These are phyloP conservation scores for Melanostoma mellinum DNA, from an alignment of 2,888 invertebrate species.

Conservation along the genomic window DNA sequence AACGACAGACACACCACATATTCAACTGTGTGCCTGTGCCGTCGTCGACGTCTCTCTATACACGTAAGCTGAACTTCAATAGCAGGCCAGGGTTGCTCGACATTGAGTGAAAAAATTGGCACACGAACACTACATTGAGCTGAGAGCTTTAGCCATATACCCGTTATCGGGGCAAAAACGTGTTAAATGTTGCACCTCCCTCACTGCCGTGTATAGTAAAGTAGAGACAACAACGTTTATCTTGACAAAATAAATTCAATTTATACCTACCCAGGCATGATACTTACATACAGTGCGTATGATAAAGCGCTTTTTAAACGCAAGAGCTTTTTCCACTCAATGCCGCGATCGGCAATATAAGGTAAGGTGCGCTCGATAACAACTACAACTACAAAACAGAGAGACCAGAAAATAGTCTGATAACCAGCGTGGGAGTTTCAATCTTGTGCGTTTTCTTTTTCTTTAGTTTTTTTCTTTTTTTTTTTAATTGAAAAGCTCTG, in stretches of 20 bases:
- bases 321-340: conserved; percentile 52
- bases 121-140: conserved; percentile 70
- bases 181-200: conserved; percentile 63
- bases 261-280: neutral
- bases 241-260: conserved; percentile 14
- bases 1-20: conserved; percentile 11
- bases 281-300: conserved; percentile 24
- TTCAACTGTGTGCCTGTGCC: conserved; percentile 10
- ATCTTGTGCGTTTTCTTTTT: conserved; percentile 23
- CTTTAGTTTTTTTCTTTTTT: too few relatives aligned
- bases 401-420: conserved; percentile 22
- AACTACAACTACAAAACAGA: neutral
- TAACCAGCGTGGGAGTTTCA: conserved; percentile 57
- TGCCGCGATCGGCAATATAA: conserved; percentile 44
- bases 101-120: conserved; percentile 73
- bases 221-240: conserved; percentile 29
- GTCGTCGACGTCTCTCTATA: conserved; percentile 28
- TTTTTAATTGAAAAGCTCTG: conserved; percentile 21
- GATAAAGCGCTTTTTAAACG: conserved; percentile 24
- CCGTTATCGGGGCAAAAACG: conserved; percentile 59
- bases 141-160: conserved; percentile 60
- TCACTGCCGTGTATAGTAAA: conserved; percentile 17
- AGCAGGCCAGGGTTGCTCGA: conserved; percentile 74
- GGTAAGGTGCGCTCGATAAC: conserved; percentile 38
- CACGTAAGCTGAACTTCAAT: conserved; percentile 73